phyloP scores from a whole-genome alignment of 2,888 invertebrate genomes.

The Calameuta idolon region DNA sequence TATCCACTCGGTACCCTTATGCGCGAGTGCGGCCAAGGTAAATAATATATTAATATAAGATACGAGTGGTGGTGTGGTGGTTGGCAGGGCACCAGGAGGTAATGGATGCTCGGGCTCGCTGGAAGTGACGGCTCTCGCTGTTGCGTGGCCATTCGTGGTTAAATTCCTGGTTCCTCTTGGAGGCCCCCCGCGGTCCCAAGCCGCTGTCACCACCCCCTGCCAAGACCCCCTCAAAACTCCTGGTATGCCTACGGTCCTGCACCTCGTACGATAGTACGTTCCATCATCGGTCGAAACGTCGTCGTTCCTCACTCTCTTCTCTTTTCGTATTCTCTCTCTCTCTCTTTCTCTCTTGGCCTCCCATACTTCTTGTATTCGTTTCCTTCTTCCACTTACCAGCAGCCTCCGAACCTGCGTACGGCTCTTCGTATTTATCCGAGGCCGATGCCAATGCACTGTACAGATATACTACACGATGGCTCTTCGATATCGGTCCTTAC shows the following conservation, averaged over 20 bases:
- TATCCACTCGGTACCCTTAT: slow-evolving; percentile 39
- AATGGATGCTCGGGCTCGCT: slow-evolving; percentile 64
- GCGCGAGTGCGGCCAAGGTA: slow-evolving; percentile 43
- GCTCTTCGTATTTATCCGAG: neutral
- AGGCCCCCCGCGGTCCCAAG: slow-evolving; percentile 70
- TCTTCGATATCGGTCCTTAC: neutral
- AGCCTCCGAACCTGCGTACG: neutral
- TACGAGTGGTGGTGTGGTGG: slow-evolving; percentile 56
- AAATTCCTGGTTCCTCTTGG: slow-evolving; percentile 71
- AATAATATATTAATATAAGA: slow-evolving; percentile 67
- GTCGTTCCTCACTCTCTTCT: slow-evolving; percentile 2
- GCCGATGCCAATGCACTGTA: neutral
- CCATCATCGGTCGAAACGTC: slow-evolving; percentile 32
- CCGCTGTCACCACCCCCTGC: slow-evolving; percentile 65
- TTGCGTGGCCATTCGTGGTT: slow-evolving; percentile 65
- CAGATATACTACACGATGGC: neutral
- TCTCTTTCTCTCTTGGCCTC: no score
- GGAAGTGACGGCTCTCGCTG: slow-evolving; percentile 66
- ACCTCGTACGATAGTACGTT: slow-evolving; percentile 27
- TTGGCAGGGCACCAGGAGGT: slow-evolving; percentile 67
- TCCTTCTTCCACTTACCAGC: neutral
- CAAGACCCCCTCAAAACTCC: slow-evolving; percentile 64
- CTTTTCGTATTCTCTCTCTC: neutral
- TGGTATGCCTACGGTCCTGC: slow-evolving; percentile 37
- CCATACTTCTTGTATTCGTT: neutral